Conservation (phyloP, 2,888 invertebrate species). For the Parthenolecanium corni region DNA sequence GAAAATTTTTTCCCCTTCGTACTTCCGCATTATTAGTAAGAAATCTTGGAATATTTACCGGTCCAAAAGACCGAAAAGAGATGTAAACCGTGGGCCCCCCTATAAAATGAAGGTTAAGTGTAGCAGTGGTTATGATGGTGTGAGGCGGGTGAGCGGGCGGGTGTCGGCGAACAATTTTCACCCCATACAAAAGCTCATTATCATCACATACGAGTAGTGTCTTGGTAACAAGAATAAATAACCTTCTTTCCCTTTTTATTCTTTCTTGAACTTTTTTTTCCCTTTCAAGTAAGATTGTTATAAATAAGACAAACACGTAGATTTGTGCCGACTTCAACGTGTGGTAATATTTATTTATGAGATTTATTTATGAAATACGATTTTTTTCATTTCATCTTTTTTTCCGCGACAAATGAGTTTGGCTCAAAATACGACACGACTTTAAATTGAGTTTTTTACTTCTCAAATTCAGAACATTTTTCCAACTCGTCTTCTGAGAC, state of each 20-base stretch:
- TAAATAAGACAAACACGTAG: conserved; percentile 19
- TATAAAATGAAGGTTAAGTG: background rate
- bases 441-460: background rate
- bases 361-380: conserved; percentile 13
- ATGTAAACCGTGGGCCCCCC: background rate
- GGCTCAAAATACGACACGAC: conserved; percentile 1
- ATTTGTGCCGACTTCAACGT: background rate
- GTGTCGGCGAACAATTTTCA: conserved; percentile 3
- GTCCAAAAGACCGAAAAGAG: background rate
- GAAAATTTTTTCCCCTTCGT: too few relatives aligned
- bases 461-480: background rate
- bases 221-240: conserved; percentile 18
- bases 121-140: background rate
- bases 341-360: conserved; percentile 17
- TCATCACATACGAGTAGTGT: conserved; percentile 13
- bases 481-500: too few relatives aligned
- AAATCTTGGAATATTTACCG: conserved; percentile 6
- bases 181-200: conserved; percentile 12
- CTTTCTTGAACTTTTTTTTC: too few relatives aligned
- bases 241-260: background rate
- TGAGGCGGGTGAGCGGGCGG: too few relatives aligned
- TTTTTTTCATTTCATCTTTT: too few relatives aligned
- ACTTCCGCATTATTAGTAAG: conserved; percentile 3
- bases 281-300: background rate
- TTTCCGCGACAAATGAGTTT: conserved; percentile 9